phyloP scores from a whole-genome alignment of 2,888 invertebrate species.

The Tillus elongatus region DNA sequence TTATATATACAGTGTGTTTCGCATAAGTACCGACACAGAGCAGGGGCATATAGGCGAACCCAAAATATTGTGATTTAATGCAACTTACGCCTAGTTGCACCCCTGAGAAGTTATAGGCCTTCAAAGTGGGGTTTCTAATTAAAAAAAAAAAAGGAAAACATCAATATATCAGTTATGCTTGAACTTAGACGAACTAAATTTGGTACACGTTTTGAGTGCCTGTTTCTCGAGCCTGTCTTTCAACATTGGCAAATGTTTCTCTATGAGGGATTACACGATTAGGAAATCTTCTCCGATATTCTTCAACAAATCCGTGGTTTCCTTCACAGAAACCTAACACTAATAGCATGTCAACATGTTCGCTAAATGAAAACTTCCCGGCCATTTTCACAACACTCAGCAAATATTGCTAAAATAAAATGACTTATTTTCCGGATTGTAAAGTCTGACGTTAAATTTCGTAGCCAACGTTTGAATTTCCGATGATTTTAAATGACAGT shows the following conservation, averaged over 20 bases:
- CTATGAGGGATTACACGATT: too few relatives aligned
- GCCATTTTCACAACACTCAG: too few relatives aligned
- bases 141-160: background rate
- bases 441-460: too few relatives aligned
- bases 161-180: constrained; percentile 1
- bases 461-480: too few relatives aligned
- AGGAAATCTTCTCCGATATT: background rate
- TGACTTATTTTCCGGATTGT: too few relatives aligned
- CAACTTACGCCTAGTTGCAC: constrained; percentile 2
- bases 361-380: too few relatives aligned
- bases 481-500: too few relatives aligned
- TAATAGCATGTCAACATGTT: too few relatives aligned
- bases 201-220: constrained; percentile 1
- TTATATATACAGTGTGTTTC: constrained; percentile 1
- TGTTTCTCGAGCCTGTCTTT: too few relatives aligned
- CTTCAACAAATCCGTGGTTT: background rate
- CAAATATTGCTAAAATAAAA: too few relatives aligned
- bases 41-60: background rate
- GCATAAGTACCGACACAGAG: constrained; percentile 1
- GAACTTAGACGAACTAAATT: constrained; percentile 1
- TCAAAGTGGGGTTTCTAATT: background rate
- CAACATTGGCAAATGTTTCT: too few relatives aligned
- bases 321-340: too few relatives aligned
- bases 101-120: constrained; percentile 4
- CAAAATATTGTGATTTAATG: background rate